These are phyloP conservation scores for Turnix velox DNA, from an alignment of 2,113 vertebrate species.

Conservation along the genomic window DNA sequence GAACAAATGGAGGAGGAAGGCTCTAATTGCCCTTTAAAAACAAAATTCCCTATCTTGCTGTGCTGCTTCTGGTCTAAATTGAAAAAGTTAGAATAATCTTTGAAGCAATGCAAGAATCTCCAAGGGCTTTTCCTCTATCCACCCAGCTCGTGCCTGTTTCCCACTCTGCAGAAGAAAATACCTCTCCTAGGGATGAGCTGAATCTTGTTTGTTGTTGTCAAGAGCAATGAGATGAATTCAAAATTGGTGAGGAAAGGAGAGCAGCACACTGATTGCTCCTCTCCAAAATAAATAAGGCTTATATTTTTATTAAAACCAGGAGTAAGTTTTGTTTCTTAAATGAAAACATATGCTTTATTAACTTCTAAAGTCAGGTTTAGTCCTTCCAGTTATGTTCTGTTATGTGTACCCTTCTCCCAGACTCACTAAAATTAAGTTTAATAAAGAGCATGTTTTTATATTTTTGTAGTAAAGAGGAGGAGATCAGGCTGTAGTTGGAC, in stretches of 20 bases:
- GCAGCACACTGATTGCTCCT: not conserved
- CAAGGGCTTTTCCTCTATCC: not conserved
- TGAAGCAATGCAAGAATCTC: slow-evolving; percentile 20
- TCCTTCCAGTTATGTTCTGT: slow-evolving; percentile 38
- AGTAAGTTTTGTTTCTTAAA: slow-evolving; percentile 23
- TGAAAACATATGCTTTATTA: slow-evolving; percentile 28
- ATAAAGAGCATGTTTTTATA: slow-evolving; percentile 37
- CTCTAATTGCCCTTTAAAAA: slow-evolving; percentile 48
- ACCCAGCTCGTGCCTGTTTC: slow-evolving; percentile 11
- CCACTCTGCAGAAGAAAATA: not conserved
- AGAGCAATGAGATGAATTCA: not conserved
- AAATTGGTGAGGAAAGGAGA: not conserved
- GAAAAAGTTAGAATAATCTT: slow-evolving; percentile 29
- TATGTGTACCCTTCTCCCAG: not conserved
- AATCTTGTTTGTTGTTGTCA: slow-evolving; percentile 3
- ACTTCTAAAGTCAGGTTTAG: slow-evolving; percentile 13
- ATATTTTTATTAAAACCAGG: slow-evolving; percentile 46
- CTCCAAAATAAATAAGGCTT: slow-evolving; percentile 31
- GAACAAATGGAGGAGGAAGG: slow-evolving; percentile 52
- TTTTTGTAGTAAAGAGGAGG: slow-evolving; percentile 32
- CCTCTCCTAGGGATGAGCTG: not conserved
- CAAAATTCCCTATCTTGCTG: slow-evolving; percentile 56
- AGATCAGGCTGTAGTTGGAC: not conserved
- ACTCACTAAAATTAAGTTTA: slow-evolving; percentile 24
- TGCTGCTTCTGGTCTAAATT: slow-evolving; percentile 49